phyloP scores from a whole-genome alignment of 2,113 vertebrate genomes.

The Percopsis transmontana region DNA sequence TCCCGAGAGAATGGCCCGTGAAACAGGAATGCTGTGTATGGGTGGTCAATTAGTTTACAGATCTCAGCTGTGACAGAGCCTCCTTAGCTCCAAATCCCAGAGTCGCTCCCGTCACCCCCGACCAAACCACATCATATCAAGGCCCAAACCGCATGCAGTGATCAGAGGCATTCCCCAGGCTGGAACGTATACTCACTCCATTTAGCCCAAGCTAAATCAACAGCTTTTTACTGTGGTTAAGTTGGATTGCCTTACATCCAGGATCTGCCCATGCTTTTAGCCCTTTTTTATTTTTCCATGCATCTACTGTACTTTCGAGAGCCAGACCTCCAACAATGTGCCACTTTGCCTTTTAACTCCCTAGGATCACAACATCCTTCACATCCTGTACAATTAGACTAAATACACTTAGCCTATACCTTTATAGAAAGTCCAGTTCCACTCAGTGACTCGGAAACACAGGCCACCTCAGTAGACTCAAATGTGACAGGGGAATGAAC shows the following conservation, averaged over 20 bases:
- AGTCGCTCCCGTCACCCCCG: constrained; percentile 41
- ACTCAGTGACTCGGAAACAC: constrained; percentile 23
- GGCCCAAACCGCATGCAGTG: constrained; percentile 62
- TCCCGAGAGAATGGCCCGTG: constrained; percentile 55
- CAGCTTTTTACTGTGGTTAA: constrained; percentile 57
- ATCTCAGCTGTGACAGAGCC: constrained; percentile 72
- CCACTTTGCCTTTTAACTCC: constrained; percentile 40
- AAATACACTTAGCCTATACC: constrained; percentile 3
- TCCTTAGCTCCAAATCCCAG: constrained; percentile 37
- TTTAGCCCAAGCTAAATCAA: constrained; percentile 63
- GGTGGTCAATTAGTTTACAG: constrained; percentile 79
- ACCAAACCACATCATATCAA: constrained; percentile 68
- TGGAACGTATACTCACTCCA: constrained; percentile 58
- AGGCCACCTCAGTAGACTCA: constrained; percentile 18
- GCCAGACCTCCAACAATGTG: constrained; percentile 43
- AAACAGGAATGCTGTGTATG: constrained; percentile 60
- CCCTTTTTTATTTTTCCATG: constrained; percentile 47
- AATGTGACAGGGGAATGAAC: constrained; percentile 21
- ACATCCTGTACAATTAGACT: constrained; percentile 40
- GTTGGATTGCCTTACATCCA: constrained; percentile 41
- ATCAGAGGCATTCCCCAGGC: constrained; percentile 67
- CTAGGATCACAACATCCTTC: constrained; percentile 28
- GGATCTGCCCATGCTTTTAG: constrained; percentile 34
- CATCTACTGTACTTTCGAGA: constrained; percentile 19
- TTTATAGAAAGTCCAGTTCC: constrained; percentile 26